Evolutionary conservation across 2,113 vertebrate species (phyloP), one percentile per base, ranked within the genome.

Genomic region (Siniperca knerii): DNA sequence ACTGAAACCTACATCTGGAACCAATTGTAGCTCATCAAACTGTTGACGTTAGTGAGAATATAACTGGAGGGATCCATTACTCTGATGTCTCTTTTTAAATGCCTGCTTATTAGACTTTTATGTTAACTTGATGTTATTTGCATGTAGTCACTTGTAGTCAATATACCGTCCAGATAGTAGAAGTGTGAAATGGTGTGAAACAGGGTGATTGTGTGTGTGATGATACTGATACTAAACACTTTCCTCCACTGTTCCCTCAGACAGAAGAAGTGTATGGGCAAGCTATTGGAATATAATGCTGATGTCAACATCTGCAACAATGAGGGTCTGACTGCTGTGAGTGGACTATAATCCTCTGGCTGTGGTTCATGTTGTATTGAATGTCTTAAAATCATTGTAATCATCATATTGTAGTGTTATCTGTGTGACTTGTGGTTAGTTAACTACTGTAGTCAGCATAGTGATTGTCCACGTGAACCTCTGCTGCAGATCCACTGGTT

Each of bases 231-330:
- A 6, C 55, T 75, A 9, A 60, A 57, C 23, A 12, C 13, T 67
- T 54, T 77, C 33, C 25, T 81, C 11, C 11, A 0, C 58, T 79
- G 20, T 83, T 71, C 13, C 20, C 21, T 80, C 92, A 99, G 98
- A 61, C 98, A 99, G 94, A 99, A 99, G 94, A 99, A 99, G 94
- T 99, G 98, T 83, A 99, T 99, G 98, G 98, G 97, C 83, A 97
- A 96, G 90, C 96, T 99, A 20, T 77, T 99, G 94, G 98, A 99
- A 84, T 99, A 97, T 89, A 97, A 96, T 85, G 98, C 98, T 29
- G 98, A 99, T 94, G 98, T 99, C 88, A 99, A 99, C 95, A 99
- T 99, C 93, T 99, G 98, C 94, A 99, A 99, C 95, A 99, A 99
- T 58, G 98, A 99, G 95, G 98, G 98, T 33, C 95, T 99, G 87